Percentiles rank a stretch among this genome's conserved stretches.
Evolutionary conservation across 2,888 invertebrate genomes (phyloP).

Genomic region (Crematogaster levior): DNA sequence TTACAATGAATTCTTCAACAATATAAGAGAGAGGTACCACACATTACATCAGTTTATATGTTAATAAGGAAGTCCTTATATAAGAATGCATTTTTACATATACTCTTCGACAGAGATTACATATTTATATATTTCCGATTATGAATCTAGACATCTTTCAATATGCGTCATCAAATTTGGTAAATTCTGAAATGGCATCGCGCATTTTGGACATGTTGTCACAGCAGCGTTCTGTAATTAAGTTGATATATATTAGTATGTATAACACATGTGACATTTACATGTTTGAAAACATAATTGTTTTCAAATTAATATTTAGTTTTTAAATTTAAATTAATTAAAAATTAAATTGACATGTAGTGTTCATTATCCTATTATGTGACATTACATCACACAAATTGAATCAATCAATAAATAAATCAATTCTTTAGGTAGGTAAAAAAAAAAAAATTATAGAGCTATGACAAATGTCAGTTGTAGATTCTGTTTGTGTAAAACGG

Average conservation of each 20-base stretch:
- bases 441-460: not conserved
- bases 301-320: too few species aligned
- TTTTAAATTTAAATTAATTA: not conserved
- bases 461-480: not conserved
- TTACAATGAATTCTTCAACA: not conserved
- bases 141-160: slow-evolving; percentile 36
- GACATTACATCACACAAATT: slow-evolving; percentile 2
- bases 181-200: not conserved
- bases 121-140: slow-evolving; percentile 3
- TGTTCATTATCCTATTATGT: not conserved
- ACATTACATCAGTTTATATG: not conserved
- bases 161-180: slow-evolving; percentile 30
- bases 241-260: slow-evolving; percentile 11
- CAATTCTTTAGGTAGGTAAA: too few species aligned
- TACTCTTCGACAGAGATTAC: not conserved
- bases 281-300: not conserved
- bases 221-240: not conserved
- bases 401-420: not conserved
- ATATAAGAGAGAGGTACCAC: not conserved
- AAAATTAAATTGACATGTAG: not conserved
- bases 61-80: not conserved
- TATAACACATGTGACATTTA: too few species aligned
- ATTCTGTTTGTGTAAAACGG: not conserved
- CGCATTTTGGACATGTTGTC: slow-evolving; percentile 51
- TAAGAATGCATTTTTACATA: not conserved